These are phyloP conservation scores for Megaceryle torquata DNA, from an alignment of 2,113 vertebrate species.

Conservation along the genomic window DNA sequence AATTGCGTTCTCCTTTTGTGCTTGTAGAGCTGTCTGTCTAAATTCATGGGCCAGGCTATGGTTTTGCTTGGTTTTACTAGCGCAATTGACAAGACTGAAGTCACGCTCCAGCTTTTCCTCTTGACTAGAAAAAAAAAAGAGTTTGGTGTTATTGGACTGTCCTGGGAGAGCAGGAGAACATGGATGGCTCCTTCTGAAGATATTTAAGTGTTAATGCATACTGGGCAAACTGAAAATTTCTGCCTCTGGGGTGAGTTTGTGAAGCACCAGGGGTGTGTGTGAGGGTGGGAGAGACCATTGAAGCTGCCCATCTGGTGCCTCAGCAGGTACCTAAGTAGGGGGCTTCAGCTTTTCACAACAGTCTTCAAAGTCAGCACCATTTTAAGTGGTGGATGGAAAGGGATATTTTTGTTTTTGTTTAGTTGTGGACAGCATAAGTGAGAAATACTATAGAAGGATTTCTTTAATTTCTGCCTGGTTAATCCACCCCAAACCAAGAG, in stretches of 20 bases:
- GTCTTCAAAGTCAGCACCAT: background rate
- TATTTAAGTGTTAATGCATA: background rate
- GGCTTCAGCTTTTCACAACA: background rate
- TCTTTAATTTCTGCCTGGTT: background rate
- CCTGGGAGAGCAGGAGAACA: background rate
- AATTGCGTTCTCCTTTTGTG: background rate
- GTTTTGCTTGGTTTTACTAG: background rate
- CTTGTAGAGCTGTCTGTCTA: background rate
- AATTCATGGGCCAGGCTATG: background rate
- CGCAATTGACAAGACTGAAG: background rate
- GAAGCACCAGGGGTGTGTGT: background rate
- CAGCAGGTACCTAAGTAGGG: rapidly evolving
- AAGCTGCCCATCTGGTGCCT: rapidly evolving
- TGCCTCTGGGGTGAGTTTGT: background rate
- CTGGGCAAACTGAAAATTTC: background rate
- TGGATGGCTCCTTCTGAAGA: background rate
- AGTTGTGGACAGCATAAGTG: background rate
- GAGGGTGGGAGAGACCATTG: background rate
- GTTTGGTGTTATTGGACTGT: background rate
- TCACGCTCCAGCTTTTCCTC: background rate
- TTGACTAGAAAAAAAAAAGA: background rate
- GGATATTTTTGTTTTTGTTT: background rate
- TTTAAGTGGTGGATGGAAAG: background rate
- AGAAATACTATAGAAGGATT: background rate
- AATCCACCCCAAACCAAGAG: background rate